These are phyloP conservation scores for Drosophila nikananu DNA, from an alignment of 1,140 invertebrate species.

Conservation along the genomic window DNA sequence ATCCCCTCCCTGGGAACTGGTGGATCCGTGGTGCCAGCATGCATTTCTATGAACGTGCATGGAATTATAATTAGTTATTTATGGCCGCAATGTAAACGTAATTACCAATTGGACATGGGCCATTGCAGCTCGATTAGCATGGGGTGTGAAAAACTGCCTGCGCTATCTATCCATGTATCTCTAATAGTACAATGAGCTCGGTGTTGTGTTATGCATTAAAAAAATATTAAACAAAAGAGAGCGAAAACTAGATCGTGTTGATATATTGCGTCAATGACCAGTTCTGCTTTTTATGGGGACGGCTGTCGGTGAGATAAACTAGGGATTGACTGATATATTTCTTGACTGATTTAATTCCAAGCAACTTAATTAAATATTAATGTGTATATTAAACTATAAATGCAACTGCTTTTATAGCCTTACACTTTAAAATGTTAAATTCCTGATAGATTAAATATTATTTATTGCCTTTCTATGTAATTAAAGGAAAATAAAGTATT, in stretches of 20 bases:
- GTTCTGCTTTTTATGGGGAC: constrained; percentile 21
- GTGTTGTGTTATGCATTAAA: constrained; percentile 30
- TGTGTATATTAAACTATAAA: constrained; percentile 2
- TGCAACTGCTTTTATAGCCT: neutral
- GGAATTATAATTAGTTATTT: constrained; percentile 59
- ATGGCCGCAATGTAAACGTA: constrained; percentile 60
- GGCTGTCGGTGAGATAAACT: constrained; percentile 4
- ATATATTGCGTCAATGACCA: constrained; percentile 20
- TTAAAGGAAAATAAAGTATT: neutral
- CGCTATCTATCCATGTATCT: neutral
- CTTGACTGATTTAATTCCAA: constrained; percentile 8
- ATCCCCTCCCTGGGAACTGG: constrained; percentile 23
- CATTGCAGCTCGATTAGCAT: constrained; percentile 65
- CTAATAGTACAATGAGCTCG: constrained; percentile 21
- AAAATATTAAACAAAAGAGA: neutral
- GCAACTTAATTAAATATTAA: constrained; percentile 18
- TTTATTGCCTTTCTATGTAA: neutral
- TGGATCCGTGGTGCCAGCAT: constrained; percentile 5
- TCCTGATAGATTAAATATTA: neutral
- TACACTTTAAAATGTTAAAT: neutral
- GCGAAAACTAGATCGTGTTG: constrained; percentile 21
- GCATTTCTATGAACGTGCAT: constrained; percentile 53
- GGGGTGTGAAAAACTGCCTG: constrained; percentile 23
- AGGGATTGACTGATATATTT: constrained; percentile 9
- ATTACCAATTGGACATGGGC: constrained; percentile 66